phyloP scores from a whole-genome alignment of 1,140 invertebrate genomes.

The Zaprionus nigranus region DNA sequence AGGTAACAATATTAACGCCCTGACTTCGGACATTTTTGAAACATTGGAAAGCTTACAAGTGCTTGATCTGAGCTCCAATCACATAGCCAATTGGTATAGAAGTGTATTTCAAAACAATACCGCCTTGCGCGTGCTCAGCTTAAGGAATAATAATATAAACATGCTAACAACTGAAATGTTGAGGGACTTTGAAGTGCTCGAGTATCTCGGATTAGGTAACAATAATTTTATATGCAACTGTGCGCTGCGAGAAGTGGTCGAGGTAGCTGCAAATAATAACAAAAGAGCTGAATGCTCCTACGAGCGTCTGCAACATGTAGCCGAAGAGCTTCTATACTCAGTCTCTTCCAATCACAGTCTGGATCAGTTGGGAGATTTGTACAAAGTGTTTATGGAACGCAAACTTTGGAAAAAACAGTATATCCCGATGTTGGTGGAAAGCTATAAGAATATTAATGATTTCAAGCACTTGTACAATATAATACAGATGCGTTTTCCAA shows the following conservation, averaged over 20 bases:
- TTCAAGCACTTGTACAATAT: conserved; percentile 57
- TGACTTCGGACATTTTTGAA: conserved; percentile 61
- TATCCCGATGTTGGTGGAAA: conserved; percentile 44
- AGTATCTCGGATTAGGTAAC: conserved; percentile 83
- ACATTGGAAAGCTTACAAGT: conserved; percentile 84
- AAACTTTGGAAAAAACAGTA: conserved; percentile 54
- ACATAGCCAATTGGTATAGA: conserved; percentile 85
- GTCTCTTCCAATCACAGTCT: conserved; percentile 25
- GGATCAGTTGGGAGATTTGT: background rate
- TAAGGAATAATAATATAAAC: conserved; percentile 86
- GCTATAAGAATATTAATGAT: conserved; percentile 58
- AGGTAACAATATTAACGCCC: conserved; percentile 84
- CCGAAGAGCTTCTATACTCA: background rate
- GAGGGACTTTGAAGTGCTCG: conserved; percentile 77
- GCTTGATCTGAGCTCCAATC: conserved; percentile 85
- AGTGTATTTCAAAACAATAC: conserved; percentile 80
- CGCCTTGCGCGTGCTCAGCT: conserved; percentile 82
- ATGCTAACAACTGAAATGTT: conserved; percentile 85
- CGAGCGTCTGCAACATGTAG: conserved; percentile 28
- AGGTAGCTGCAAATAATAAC: conserved; percentile 78
- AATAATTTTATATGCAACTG: conserved; percentile 87
- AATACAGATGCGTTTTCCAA: conserved; percentile 45
- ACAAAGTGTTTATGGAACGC: conserved; percentile 22
- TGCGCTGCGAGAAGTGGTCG: conserved; percentile 84
- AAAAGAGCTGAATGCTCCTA: conserved; percentile 62